Conservation (phyloP, 2,888 invertebrate species). For the Cheilosia vernalis region DNA sequence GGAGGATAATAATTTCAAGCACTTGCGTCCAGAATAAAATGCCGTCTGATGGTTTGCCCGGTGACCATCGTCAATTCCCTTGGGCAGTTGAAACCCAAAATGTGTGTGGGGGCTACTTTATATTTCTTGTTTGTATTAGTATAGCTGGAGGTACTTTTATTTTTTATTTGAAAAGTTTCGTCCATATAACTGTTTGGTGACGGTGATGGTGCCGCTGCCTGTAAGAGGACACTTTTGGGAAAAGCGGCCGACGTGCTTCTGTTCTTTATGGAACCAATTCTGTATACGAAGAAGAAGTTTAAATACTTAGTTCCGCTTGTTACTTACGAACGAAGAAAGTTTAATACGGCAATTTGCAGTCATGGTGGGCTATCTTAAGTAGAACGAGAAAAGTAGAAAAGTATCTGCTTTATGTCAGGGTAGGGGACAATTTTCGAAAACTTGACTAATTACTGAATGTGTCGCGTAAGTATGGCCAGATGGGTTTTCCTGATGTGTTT, state of each 20-base stretch:
- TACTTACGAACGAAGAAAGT: slow-evolving; percentile 48
- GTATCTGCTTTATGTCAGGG: not conserved
- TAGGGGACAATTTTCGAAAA: slow-evolving; percentile 14
- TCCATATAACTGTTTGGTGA: slow-evolving; percentile 7
- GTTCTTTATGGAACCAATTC: slow-evolving; percentile 62
- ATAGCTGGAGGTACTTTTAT: not conserved
- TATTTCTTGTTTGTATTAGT: not conserved
- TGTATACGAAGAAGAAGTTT: slow-evolving; percentile 41
- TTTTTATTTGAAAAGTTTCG: slow-evolving; percentile 64
- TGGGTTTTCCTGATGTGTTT: not conserved
- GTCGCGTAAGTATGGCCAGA: not conserved
- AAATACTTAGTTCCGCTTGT: slow-evolving; percentile 63
- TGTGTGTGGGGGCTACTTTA: slow-evolving; percentile 15
- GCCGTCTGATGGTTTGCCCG: slow-evolving; percentile 49
- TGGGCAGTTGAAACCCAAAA: slow-evolving; percentile 50
- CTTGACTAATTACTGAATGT: slow-evolving; percentile 43
- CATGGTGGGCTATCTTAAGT: slow-evolving; percentile 3
- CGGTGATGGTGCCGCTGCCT: not conserved
- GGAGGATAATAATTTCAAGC: slow-evolving; percentile 71
- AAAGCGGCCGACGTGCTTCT: slow-evolving; percentile 49
- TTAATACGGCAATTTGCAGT: slow-evolving; percentile 53
- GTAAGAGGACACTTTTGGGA: not conserved
- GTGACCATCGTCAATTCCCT: slow-evolving; percentile 41
- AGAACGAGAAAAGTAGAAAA: not conserved
- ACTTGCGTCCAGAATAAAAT: slow-evolving; percentile 57